These are phyloP conservation scores for Sphenodon punctatus DNA, from an alignment of 2,797 vertebrate genomes.

Conservation along the genomic window DNA sequence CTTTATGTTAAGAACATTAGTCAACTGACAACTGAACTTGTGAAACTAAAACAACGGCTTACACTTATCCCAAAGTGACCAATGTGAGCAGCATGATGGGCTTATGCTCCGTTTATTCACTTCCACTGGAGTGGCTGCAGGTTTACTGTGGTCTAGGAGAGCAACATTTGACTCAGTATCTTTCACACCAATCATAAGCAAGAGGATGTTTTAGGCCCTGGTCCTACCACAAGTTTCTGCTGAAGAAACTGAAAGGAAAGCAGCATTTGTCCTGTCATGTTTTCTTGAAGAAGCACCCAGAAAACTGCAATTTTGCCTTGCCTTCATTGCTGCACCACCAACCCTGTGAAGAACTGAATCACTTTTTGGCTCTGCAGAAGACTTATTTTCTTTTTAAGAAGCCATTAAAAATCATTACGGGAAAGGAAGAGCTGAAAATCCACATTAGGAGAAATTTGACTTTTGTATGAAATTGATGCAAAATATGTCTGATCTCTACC, in stretches of 20 bases:
- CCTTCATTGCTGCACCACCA: slow-evolving; percentile 26
- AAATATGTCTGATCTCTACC: background rate
- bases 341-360: slow-evolving; percentile 28
- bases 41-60: background rate
- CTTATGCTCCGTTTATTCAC: background rate
- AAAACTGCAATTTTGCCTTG: background rate
- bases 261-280: too few species aligned
- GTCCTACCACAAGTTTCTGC: too few species aligned
- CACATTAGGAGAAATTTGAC: slow-evolving; percentile 8
- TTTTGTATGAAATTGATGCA: slow-evolving; percentile 31
- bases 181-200: background rate
- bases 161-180: background rate
- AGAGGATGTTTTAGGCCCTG: too few species aligned
- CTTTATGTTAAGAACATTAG: slow-evolving; percentile 1
- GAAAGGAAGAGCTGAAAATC: slow-evolving; percentile 20
- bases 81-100: background rate
- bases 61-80: background rate
- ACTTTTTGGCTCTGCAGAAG: slow-evolving; percentile 12
- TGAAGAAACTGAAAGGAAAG: too few species aligned
- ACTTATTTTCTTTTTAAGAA: slow-evolving; percentile 35
- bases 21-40: slow-evolving; percentile 3
- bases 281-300: background rate
- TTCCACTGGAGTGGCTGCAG: background rate
- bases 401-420: slow-evolving; percentile 37
- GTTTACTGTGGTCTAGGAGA: background rate